Conservation (phyloP, 2,797 vertebrate species). For the Characodon lateralis region DNA sequence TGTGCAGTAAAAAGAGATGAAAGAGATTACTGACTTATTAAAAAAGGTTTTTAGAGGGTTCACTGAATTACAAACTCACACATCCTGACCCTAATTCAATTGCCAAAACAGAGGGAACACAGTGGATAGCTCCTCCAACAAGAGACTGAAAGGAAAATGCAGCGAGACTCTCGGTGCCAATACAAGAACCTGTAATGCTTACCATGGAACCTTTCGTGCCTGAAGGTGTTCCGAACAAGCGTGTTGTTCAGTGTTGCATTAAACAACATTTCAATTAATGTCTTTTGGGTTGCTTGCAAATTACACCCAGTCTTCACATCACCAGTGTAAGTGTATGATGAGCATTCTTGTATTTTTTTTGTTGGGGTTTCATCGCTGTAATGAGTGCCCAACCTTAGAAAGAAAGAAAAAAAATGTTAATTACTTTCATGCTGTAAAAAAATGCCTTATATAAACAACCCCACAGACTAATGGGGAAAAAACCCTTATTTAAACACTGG, state of each 20-base stretch:
- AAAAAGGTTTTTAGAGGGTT: not conserved
- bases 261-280: accelerated
- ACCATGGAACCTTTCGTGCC: accelerated
- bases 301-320: conserved; percentile 24
- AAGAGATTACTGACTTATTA: not conserved
- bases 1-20: conserved; percentile 24
- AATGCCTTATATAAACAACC: not conserved
- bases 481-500: too few relatives aligned
- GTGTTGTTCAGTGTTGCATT: conserved; percentile 27
- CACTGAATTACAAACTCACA: not conserved
- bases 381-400: accelerated
- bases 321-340: accelerated
- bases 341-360: conserved; percentile 34
- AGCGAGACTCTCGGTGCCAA: not conserved
- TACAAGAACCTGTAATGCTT: not conserved
- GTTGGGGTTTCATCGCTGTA: accelerated
- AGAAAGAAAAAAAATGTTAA: not conserved
- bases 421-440: not conserved
- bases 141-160: conserved; percentile 38
- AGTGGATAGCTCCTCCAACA: not conserved
- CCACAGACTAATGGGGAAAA: not conserved
- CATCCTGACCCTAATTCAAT: not conserved
- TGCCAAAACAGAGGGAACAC: conserved; percentile 5
- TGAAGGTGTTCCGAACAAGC: conserved; percentile 15
- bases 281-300: accelerated